phyloP scores from a whole-genome alignment of 2,888 invertebrate species.

The Archips xylosteana region DNA sequence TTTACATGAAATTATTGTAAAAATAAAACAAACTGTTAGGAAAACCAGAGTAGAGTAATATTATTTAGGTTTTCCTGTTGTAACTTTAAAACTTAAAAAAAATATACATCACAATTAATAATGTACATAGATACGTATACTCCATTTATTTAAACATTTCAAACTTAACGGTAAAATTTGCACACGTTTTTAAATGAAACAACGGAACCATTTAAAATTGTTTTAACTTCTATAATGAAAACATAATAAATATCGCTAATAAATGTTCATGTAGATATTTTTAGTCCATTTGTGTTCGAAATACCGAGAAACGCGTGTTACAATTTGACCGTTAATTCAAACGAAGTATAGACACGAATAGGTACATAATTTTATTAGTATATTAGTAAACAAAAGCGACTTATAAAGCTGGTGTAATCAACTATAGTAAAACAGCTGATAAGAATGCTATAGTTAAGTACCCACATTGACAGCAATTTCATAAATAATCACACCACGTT shows the following conservation, averaged over 20 bases:
- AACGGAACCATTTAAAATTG: too few species aligned
- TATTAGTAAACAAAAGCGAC: conserved; percentile 39
- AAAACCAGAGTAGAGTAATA: conserved; percentile 2
- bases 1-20: not conserved
- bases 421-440: conserved; percentile 31
- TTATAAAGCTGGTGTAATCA: conserved; percentile 39
- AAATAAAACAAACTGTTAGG: not conserved
- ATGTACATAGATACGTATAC: not conserved
- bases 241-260: too few species aligned
- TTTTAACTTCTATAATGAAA: too few species aligned
- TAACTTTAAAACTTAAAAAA: not conserved
- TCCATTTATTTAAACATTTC: too few species aligned
- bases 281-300: too few species aligned
- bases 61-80: conserved; percentile 17
- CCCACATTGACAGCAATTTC: conserved; percentile 41
- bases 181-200: too few species aligned
- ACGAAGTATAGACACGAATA: conserved; percentile 9
- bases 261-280: too few species aligned
- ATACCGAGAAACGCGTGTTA: too few species aligned
- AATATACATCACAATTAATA: not conserved
- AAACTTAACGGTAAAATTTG: too few species aligned
- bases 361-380: conserved; percentile 28
- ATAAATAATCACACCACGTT: conserved; percentile 37
- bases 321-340: too few species aligned
- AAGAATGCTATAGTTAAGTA: conserved; percentile 31